Percentiles rank a stretch among this genome's conserved stretches.
Evolutionary conservation across 2,888 invertebrate genomes (phyloP).

Genomic region (Himalopsyche anomala): DNA sequence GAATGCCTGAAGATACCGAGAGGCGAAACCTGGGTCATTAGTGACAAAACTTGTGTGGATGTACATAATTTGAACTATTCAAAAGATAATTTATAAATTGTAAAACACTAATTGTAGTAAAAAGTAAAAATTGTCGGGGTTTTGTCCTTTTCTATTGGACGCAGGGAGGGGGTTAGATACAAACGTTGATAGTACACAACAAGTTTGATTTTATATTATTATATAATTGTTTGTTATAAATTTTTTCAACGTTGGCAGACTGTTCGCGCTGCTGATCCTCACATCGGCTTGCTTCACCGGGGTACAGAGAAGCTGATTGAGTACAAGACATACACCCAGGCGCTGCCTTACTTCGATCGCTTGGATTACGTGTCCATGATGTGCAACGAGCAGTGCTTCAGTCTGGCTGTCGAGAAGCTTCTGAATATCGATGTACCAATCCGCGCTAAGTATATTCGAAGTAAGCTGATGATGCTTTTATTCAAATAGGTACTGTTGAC

Average conservation of each 20-base stretch:
- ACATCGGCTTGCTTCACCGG: conserved; percentile 97
- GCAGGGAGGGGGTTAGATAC: too few species aligned
- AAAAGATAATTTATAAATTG: too few species aligned
- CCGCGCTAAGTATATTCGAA: conserved; percentile 96
- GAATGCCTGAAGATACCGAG: too few species aligned
- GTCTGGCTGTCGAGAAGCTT: conserved; percentile 96
- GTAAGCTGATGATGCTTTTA: conserved; percentile 75
- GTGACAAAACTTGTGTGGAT: too few species aligned
- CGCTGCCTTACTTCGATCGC: conserved; percentile 98
- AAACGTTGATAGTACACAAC: too few species aligned
- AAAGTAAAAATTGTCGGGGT: too few species aligned
- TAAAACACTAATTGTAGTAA: too few species aligned
- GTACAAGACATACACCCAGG: conserved; percentile 98
- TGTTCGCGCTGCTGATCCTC: conserved; percentile 93
- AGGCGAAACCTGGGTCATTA: too few species aligned
- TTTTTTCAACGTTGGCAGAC: conserved; percentile 74
- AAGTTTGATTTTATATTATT: too few species aligned
- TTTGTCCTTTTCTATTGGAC: too few species aligned
- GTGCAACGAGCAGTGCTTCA: conserved; percentile 99
- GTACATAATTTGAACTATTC: too few species aligned
- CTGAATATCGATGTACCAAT: conserved; percentile 96
- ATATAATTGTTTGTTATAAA: neutral
- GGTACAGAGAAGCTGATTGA: conserved; percentile 99
- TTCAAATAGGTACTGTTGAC: too few species aligned
- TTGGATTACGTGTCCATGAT: conserved; percentile 99